A percentile compares a stretch with the other conserved stretches of the same genome.
These are phyloP conservation scores for Coregonus ussuriensis DNA, from an alignment of 2,797 vertebrate species.

Conservation along the genomic window DNA sequence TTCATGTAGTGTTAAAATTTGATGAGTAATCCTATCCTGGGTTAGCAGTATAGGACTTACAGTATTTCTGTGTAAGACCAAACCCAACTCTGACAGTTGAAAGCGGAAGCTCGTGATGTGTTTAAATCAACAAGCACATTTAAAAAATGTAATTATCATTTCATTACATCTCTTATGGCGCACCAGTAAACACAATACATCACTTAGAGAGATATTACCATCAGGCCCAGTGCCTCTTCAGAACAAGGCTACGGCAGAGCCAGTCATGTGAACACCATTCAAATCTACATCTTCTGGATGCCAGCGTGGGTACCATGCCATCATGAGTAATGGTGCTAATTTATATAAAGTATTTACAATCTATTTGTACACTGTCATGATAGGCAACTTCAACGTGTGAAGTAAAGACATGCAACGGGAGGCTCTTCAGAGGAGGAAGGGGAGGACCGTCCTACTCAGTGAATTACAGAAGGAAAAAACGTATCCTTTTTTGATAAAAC, in stretches of 20 bases:
- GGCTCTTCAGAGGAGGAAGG: no score
- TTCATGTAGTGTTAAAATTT: background rate
- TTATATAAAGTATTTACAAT: constrained; percentile 45
- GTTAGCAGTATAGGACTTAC: background rate
- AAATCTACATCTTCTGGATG: constrained; percentile 32
- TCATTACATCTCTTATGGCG: constrained; percentile 38
- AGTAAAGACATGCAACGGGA: constrained; percentile 13
- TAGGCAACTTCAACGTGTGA: constrained; percentile 15
- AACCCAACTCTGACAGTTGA: constrained; percentile 41
- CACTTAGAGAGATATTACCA: constrained; percentile 40
- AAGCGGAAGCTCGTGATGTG: constrained; percentile 41
- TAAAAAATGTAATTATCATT: constrained; percentile 43
- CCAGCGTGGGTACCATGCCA: constrained; percentile 29
- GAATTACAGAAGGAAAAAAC: no score
- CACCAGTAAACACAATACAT: constrained; percentile 53
- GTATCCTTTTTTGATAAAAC: no score
- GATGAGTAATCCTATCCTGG: background rate
- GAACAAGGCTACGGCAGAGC: constrained; percentile 32
- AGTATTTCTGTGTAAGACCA: background rate
- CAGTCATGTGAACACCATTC: constrained; percentile 47
- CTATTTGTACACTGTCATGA: constrained; percentile 27
- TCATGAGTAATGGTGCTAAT: constrained; percentile 27
- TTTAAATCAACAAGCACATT: constrained; percentile 54
- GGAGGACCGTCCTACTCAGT: no score
- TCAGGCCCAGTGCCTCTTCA: constrained; percentile 36